Evolutionary conservation across 2,113 vertebrate genomes (phyloP).

Genomic region (Aleadryas rufinucha): DNA sequence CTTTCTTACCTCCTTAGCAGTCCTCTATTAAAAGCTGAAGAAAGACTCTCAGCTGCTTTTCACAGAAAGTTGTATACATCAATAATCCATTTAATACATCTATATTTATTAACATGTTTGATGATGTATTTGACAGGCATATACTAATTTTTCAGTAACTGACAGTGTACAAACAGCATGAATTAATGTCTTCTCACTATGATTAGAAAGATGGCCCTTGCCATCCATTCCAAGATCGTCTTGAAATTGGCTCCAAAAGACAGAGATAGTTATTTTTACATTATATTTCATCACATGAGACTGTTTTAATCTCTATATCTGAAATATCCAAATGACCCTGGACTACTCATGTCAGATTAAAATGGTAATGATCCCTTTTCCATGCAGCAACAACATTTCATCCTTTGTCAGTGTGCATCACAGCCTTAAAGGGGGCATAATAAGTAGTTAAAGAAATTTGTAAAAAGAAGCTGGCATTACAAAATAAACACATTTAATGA

Average conservation of each 20-base stretch:
- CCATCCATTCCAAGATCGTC: not conserved
- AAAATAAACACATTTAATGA: slow-evolving; percentile 68
- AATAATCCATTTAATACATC: not conserved
- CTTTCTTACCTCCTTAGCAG: not conserved
- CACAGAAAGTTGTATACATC: not conserved
- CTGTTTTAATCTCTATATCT: slow-evolving; percentile 33
- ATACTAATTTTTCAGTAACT: not conserved
- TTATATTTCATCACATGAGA: slow-evolving; percentile 25
- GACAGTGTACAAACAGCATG: not conserved
- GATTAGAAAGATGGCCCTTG: not conserved
- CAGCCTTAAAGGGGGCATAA: not conserved
- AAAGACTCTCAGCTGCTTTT: not conserved
- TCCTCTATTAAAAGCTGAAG: not conserved
- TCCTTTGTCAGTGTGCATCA: not conserved
- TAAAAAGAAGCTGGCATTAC: slow-evolving; percentile 21
- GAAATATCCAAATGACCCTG: slow-evolving; percentile 37
- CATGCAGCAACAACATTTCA: not conserved
- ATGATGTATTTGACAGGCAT: not conserved
- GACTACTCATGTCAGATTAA: slow-evolving; percentile 39
- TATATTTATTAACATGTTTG: not conserved
- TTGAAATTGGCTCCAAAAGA: slow-evolving; percentile 21
- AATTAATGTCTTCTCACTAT: not conserved
- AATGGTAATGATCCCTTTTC: not conserved
- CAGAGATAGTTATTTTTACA: not conserved
- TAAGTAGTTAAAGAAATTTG: slow-evolving; percentile 54